A percentile compares a stretch with the other conserved stretches of the same genome.
Conservation (phyloP, 1,140 invertebrate genomes). For the Ostrea edulis region DNA sequence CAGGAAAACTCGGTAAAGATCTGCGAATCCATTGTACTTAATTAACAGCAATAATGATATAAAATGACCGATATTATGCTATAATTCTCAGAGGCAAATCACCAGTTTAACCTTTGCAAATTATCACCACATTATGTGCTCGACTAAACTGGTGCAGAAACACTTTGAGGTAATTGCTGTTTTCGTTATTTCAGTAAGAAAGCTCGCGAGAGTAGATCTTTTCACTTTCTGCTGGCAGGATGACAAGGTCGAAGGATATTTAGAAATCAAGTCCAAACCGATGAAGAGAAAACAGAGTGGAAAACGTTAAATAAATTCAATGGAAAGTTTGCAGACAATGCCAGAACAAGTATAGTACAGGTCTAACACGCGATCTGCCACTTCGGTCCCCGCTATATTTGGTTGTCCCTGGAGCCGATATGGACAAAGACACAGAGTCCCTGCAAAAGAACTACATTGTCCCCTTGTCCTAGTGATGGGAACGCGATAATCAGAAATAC, state of each 20-base stretch:
- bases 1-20: neutral
- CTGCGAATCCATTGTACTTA: constrained; percentile 21
- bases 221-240: constrained; percentile 13
- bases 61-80: constrained; percentile 21
- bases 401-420: constrained; percentile 24
- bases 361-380: constrained; percentile 20
- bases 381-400: neutral
- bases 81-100: constrained; percentile 29
- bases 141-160: constrained; percentile 16
- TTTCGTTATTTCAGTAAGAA: constrained; percentile 14
- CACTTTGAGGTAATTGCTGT: neutral
- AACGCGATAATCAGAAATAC: constrained; percentile 21
- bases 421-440: constrained; percentile 13
- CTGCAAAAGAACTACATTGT: constrained; percentile 24
- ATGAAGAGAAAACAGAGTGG: neutral
- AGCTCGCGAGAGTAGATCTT: constrained; percentile 23
- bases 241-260: constrained; percentile 1
- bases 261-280: neutral
- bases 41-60: constrained; percentile 30
- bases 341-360: neutral
- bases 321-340: neutral
- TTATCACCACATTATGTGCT: constrained; percentile 36
- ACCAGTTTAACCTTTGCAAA: constrained; percentile 38
- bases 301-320: constrained; percentile 12
- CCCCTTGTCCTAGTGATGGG: constrained; percentile 14